phyloP scores from a whole-genome alignment of 2,113 vertebrate genomes.

The Trichechus manatus region DNA sequence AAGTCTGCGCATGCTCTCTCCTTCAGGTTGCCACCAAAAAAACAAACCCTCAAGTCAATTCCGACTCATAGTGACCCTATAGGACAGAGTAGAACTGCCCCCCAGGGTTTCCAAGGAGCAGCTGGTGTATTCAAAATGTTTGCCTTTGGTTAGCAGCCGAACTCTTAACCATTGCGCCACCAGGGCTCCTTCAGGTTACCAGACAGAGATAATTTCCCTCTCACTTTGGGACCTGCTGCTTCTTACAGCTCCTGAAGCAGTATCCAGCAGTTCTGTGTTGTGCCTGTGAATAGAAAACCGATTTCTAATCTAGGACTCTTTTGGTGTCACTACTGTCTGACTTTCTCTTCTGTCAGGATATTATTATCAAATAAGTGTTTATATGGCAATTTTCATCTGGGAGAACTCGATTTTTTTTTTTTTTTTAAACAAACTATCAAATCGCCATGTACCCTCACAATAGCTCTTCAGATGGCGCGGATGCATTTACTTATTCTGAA shows the following conservation, averaged over 20 bases:
- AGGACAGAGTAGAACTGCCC: too few species aligned
- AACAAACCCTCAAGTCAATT: too few species aligned
- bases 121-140: too few species aligned
- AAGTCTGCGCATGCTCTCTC: neutral
- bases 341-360: slow-evolving; percentile 69
- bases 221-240: neutral
- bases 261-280: neutral
- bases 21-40: neutral
- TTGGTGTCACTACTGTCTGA: slow-evolving; percentile 55
- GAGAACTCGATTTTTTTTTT: slow-evolving; percentile 50
- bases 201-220: neutral
- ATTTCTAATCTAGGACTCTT: slow-evolving; percentile 61
- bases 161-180: too few species aligned
- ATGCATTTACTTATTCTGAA: slow-evolving; percentile 2
- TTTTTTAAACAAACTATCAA: slow-evolving; percentile 36
- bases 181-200: neutral
- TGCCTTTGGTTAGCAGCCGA: too few species aligned
- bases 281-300: slow-evolving; percentile 38
- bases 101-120: too few species aligned
- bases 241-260: neutral
- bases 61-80: too few species aligned
- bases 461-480: neutral
- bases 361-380: slow-evolving; percentile 61
- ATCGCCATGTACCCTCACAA: slow-evolving; percentile 25
- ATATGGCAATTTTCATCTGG: slow-evolving; percentile 65